Evolutionary conservation across 2,888 invertebrate genomes (phyloP).

Genomic region (Therioaphis trifolii): DNA sequence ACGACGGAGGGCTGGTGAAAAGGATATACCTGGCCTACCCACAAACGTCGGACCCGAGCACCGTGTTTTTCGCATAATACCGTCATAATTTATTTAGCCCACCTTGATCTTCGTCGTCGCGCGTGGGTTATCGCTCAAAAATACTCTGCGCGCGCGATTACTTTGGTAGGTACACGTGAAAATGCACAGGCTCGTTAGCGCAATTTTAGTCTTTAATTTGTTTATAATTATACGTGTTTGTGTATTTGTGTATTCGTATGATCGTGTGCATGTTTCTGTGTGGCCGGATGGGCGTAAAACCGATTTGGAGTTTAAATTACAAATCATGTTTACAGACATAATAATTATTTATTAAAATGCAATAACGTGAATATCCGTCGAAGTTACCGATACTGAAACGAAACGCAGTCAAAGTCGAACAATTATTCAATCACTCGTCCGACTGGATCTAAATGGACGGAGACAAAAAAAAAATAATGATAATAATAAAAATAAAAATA

Average conservation of each 20-base stretch:
- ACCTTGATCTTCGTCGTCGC: neutral
- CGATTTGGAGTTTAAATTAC: neutral
- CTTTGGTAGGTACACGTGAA: neutral
- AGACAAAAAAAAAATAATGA: too few relatives aligned
- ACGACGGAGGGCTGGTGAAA: too few relatives aligned
- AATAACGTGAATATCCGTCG: neutral
- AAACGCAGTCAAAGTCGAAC: too few relatives aligned
- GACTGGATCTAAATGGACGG: neutral
- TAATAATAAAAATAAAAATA: too few relatives aligned
- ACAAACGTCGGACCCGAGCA: neutral
- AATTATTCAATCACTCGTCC: neutral
- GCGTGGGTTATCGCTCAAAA: neutral
- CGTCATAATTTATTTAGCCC: slow-evolving; percentile 1
- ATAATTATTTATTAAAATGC: neutral
- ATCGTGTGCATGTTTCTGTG: neutral
- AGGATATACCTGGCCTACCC: neutral
- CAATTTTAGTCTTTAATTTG: neutral
- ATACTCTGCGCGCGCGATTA: neutral
- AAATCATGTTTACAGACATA: neutral
- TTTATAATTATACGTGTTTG: neutral
- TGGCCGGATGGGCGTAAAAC: neutral
- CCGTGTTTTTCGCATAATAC: neutral
- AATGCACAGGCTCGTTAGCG: neutral
- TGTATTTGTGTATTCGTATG: neutral
- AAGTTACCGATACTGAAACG: neutral